Evolutionary conservation across 2,113 vertebrate species (phyloP).

Genomic region (Callipepla squamata): DNA sequence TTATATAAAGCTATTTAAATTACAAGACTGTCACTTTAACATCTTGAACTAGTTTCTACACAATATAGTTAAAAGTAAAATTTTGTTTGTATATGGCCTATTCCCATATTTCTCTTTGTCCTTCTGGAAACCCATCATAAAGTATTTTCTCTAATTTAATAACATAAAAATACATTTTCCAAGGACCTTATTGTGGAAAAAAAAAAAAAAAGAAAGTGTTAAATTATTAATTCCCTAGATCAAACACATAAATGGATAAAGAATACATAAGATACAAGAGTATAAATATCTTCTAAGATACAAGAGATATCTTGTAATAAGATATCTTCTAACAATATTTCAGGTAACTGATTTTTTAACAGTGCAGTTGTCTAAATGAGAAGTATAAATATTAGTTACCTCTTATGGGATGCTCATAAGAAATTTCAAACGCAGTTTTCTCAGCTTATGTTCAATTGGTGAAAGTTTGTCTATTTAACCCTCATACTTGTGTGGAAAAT

Average conservation of each 20-base stretch:
- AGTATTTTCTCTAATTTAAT: accelerated
- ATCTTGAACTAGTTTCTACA: neutral
- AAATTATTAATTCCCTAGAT: neutral
- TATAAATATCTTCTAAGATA: neutral
- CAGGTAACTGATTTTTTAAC: neutral
- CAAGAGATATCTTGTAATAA: no score
- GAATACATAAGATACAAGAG: neutral
- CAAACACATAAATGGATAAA: neutral
- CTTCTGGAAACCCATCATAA: neutral
- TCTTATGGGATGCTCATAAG: neutral
- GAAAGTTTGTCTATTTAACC: neutral
- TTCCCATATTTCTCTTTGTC: neutral
- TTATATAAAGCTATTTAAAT: no score
- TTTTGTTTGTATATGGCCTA: neutral
- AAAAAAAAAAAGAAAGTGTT: accelerated
- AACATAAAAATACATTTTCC: neutral
- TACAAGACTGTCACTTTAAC: neutral
- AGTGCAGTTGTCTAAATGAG: neutral
- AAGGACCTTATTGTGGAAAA: neutral
- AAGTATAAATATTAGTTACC: neutral
- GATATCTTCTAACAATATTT: neutral
- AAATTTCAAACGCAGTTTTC: neutral
- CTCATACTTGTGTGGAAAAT: no score
- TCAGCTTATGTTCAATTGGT: neutral
- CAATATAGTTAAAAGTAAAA: neutral